phyloP scores from a whole-genome alignment of 92 coral and sea anemone species.

The Paramuricea clavata region DNA sequence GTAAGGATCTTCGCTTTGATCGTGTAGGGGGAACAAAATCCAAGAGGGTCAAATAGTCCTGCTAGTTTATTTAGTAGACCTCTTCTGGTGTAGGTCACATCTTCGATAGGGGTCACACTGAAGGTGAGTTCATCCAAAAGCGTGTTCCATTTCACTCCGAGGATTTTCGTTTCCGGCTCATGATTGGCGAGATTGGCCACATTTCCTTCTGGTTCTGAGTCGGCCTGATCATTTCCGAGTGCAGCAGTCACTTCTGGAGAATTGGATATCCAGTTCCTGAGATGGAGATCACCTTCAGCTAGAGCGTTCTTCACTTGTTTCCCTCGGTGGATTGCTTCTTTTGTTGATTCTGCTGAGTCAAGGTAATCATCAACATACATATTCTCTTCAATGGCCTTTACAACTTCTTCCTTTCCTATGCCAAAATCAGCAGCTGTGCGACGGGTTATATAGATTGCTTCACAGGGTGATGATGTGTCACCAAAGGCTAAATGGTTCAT shows the following conservation, averaged over 20 bases:
- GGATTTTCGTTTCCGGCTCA: conserved; percentile 59
- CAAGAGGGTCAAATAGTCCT: conserved; percentile 54
- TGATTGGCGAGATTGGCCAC: conserved; percentile 54
- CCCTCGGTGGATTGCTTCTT: conserved; percentile 56
- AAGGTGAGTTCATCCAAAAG: conserved; percentile 36
- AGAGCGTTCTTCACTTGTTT: conserved; percentile 38
- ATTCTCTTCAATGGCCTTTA: conserved; percentile 53
- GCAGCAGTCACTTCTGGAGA: conserved; percentile 29
- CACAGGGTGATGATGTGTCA: conserved; percentile 63
- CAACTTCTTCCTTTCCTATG: conserved; percentile 46
- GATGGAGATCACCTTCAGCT: conserved; percentile 58
- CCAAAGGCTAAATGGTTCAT: conserved; percentile 59
- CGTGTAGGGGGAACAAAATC: conserved; percentile 53
- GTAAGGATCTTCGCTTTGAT: conserved; percentile 63
- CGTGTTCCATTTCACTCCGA: conserved; percentile 70
- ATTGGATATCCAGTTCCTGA: conserved; percentile 68
- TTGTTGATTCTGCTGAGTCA: conserved; percentile 49
- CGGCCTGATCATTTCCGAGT: neutral
- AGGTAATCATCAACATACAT: conserved; percentile 69
- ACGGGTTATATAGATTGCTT: conserved; percentile 61
- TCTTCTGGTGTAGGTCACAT: conserved; percentile 35
- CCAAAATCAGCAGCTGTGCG: conserved; percentile 60
- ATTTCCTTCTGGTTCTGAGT: neutral
- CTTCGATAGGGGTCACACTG: conserved; percentile 4
- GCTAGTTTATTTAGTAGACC: conserved; percentile 31